Evolutionary conservation across 1,140 invertebrate species (phyloP).

Genomic region (Orius laevigatus): DNA sequence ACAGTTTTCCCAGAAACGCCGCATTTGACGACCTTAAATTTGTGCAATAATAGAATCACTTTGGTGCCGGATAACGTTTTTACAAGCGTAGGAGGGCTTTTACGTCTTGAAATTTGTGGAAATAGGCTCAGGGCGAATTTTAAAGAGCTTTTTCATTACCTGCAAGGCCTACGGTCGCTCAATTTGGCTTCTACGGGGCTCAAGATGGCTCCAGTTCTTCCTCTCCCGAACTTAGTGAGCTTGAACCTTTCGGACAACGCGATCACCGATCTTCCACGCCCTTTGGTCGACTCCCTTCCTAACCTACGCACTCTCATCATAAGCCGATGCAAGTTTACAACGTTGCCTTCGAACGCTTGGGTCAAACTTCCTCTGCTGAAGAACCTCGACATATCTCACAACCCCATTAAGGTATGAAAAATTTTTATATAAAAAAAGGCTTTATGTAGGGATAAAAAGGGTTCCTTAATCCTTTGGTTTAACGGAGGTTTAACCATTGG

Average conservation of each 20-base stretch:
- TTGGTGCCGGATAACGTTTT: constrained; percentile 81
- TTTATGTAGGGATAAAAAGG: too few species aligned
- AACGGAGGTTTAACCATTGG: too few species aligned
- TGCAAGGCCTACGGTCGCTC: constrained; percentile 59
- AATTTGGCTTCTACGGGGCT: constrained; percentile 57
- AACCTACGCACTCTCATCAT: constrained; percentile 46
- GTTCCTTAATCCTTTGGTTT: too few species aligned
- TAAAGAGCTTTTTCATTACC: constrained; percentile 73
- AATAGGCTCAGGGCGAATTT: constrained; percentile 74
- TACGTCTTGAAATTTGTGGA: constrained; percentile 59
- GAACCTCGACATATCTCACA: constrained; percentile 42
- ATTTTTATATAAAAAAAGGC: too few species aligned
- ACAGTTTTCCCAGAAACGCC: constrained; percentile 70
- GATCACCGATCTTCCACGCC: constrained; percentile 41
- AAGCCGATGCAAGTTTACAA: constrained; percentile 44
- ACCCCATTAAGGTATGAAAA: constrained; percentile 39
- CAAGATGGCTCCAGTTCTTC: constrained; percentile 50
- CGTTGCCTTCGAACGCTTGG: constrained; percentile 44
- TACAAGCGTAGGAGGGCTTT: constrained; percentile 56
- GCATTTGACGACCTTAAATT: constrained; percentile 54
- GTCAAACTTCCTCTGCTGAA: constrained; percentile 37
- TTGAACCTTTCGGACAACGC: constrained; percentile 61
- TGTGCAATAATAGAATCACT: constrained; percentile 64
- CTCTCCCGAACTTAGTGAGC: constrained; percentile 48
- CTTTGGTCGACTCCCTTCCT: constrained; percentile 39